Percentiles rank a stretch among this genome's conserved stretches.
Evolutionary conservation across 2,888 invertebrate genomes (phyloP).

Genomic region (Drosophila sordidapex): DNA sequence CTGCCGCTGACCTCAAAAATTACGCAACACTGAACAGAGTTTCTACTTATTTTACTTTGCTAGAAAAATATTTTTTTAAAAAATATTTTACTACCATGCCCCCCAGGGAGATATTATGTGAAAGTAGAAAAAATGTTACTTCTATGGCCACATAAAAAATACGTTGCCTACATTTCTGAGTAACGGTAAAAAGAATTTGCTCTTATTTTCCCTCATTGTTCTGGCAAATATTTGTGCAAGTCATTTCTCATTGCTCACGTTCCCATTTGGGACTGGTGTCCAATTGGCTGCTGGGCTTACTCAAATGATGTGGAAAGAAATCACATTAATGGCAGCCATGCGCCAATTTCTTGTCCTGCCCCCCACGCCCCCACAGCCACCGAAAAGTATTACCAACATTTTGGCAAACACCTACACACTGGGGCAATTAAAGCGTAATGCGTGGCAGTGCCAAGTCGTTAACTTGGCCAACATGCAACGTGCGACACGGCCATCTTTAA

Average conservation of each 20-base stretch:
- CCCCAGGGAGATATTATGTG: constrained; percentile 8
- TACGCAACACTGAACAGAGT: constrained; percentile 14
- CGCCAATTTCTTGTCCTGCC: constrained; percentile 37
- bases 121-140: constrained; percentile 8
- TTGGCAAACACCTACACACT: constrained; percentile 21
- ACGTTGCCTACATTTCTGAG: constrained; percentile 37
- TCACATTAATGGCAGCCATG: constrained; percentile 74
- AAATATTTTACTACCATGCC: constrained; percentile 14
- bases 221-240: constrained; percentile 72
- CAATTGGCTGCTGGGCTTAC: constrained; percentile 48
- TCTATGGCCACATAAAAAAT: constrained; percentile 19
- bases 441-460: constrained; percentile 51
- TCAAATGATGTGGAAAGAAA: constrained; percentile 74
- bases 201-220: constrained; percentile 22
- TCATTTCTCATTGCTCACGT: constrained; percentile 59
- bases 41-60: neutral
- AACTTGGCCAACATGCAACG: constrained; percentile 36
- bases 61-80: constrained; percentile 7
- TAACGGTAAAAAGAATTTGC: constrained; percentile 21
- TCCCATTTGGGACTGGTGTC: constrained; percentile 19
- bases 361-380: neutral
- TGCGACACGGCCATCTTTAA: constrained; percentile 53
- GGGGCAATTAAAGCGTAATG: constrained; percentile 62
- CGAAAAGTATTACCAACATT: constrained; percentile 38
- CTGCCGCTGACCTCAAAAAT: constrained; percentile 22